Base-by-base conservation (phyloP, 2,888 invertebrate genomes). In the Melinopterus prodromus region DNA sequence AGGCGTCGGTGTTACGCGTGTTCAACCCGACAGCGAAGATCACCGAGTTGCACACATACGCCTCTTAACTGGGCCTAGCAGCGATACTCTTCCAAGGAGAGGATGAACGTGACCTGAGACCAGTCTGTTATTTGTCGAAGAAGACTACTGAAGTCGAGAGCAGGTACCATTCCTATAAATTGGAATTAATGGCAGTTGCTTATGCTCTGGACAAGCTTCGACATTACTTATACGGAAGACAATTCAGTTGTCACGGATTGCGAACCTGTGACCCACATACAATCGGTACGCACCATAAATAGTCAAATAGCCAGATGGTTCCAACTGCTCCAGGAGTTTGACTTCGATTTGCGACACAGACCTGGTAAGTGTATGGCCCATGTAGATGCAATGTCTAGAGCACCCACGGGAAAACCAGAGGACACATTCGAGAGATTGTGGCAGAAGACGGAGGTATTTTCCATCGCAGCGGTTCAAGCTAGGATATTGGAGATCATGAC, bases 221-320 rank as follows among this genome's bases (percentile, higher is more conserved):
- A 7, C 76, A 82, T 7, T 82, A 85, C 76, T 71, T 85, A 5
- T 77, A 85, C 26, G 83, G 84, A 6, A 83, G 85, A 5, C 70
- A 78, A 35, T 86, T 87, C 76, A 53, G 80, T 87, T 6, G 78
- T 85, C 0, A 86, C 84, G 0, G 86, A 87, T 81, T 86, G 85
- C 77, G 85, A 85, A 78, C 83, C 85, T 1, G 76, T 86, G 3
- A 53, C 53, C 3, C 53, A 53, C 53, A 53, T 53, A 6, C 53
- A 53, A 1, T 3, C 53, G 0, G 80, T 83, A 35, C 85, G 83
- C 80, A 85, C 84, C 6, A 82, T 82, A n/a, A 83, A 84, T 77
- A 83, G 84, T 2, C 83, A 85, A 71, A 81, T 84, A 15, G 83
- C 83, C 6, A 36, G 84, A 53, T 85, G 85, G 85, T 82, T 77